Base-by-base conservation (phyloP, 2,797 vertebrate genomes). In the Danio jaintianensis region DNA sequence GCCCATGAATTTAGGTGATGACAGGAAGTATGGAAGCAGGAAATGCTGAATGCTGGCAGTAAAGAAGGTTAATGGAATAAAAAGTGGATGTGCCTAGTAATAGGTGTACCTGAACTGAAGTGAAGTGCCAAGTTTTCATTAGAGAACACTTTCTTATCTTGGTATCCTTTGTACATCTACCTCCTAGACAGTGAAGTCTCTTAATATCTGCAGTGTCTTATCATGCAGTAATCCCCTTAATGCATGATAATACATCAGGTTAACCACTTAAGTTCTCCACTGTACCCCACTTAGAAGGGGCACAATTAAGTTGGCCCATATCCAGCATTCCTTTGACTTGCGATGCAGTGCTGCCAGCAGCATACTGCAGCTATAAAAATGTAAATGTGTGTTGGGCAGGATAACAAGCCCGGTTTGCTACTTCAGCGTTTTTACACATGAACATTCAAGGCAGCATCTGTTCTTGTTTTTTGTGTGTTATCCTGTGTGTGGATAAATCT, bases 171-270 rank as follows among this genome's bases (percentile, higher is more conserved):
- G 18, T 2, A 7, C 3, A 16, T 22, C 3, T 52, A 29, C 29
- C 29, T 48, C 47, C 48, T 36, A 72, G 67, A 79, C 48, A 79
- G 36, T 55, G n/a, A 38, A 45, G 59, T 45, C 48, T 79, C 55
- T 79, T 62, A 55, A 68, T 69, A 74, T 68, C 63, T 61, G 75
- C 62, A 43, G 63, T 61, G 61, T 55, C 36, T 62, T 67, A 8
- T 67, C 50, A 50, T 83, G 47, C 40, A 55, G 45, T 73, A 68
- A 72, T 75, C 38, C 61, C 16, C 59, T 78, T 42, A 56, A 66
- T 76, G 74, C 69, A 64, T 82, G 67, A 66, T 72, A 76, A 82
- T 79, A 62, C 81, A 73, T 69, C 55, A 74, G 69, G 29, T 78
- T 58, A 42, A 50, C 81, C 42, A 20, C 47, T 40, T 22, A 72